phyloP scores from a whole-genome alignment of 1,140 invertebrate genomes.

The Sweltsa coloradensis region DNA sequence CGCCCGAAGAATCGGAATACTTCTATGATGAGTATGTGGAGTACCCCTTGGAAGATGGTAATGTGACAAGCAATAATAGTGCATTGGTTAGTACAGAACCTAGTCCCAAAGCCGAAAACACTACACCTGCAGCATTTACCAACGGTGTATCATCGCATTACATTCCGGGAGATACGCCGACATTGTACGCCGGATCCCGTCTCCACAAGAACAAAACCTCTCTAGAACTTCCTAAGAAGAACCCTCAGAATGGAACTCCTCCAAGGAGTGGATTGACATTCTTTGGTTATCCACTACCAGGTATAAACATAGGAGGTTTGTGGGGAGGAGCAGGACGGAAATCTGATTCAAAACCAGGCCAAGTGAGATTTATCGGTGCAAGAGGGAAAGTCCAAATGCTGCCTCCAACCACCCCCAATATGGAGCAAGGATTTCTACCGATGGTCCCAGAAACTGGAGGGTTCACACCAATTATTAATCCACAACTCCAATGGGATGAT shows the following conservation, averaged over 20 bases:
- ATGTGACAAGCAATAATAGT: conserved; percentile 39
- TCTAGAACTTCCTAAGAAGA: not conserved
- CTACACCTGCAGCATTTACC: conserved; percentile 18
- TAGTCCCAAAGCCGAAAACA: conserved; percentile 16
- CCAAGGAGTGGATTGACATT: conserved; percentile 52
- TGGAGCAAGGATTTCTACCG: conserved; percentile 61
- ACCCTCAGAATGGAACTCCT: not conserved
- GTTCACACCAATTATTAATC: conserved; percentile 52
- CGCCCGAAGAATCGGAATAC: conserved; percentile 59
- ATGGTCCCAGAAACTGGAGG: conserved; percentile 53
- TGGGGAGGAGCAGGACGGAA: conserved; percentile 38
- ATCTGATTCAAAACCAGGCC: conserved; percentile 31
- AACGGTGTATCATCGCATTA: conserved; percentile 29
- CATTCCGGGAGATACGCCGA: conserved; percentile 45
- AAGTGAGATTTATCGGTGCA: conserved; percentile 13
- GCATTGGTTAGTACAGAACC: too few species aligned
- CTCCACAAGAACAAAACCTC: conserved; percentile 27
- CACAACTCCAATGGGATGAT: conserved; percentile 22
- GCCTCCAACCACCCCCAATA: conserved; percentile 41
- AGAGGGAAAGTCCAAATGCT: conserved; percentile 22
- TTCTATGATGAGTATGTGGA: conserved; percentile 72
- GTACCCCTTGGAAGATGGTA: conserved; percentile 39
- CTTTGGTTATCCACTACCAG: conserved; percentile 68
- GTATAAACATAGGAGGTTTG: conserved; percentile 51
- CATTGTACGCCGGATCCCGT: conserved; percentile 45